phyloP scores from a whole-genome alignment of 1,140 invertebrate genomes.

The Augochlora pura region DNA sequence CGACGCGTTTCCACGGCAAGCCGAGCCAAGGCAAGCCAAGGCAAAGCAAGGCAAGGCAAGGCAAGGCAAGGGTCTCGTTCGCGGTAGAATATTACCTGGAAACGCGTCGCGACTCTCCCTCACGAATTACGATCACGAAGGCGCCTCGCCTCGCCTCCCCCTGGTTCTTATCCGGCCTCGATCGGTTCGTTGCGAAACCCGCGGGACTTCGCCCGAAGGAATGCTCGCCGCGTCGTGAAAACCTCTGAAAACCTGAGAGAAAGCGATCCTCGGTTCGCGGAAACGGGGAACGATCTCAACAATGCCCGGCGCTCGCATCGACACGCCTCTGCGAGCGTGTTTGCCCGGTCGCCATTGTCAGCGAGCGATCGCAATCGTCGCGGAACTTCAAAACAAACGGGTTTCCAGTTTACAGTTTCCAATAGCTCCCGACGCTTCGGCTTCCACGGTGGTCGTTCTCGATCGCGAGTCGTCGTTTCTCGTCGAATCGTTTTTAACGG shows the following conservation, averaged over 20 bases:
- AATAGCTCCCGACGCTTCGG: no score
- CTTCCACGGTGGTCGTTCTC: no score
- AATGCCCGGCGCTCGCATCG: not conserved
- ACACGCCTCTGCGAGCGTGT: not conserved
- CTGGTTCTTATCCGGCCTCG: not conserved
- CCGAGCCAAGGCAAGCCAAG: no score
- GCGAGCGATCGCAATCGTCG: no score
- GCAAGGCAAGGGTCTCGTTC: conserved; percentile 68
- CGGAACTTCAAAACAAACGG: no score
- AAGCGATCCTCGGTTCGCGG: not conserved
- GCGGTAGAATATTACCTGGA: conserved; percentile 60
- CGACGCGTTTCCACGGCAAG: conserved; percentile 71
- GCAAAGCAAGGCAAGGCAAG: no score
- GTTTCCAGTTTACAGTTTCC: no score
- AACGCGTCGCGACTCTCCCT: conserved; percentile 63
- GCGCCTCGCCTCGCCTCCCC: not conserved
- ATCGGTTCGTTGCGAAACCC: not conserved
- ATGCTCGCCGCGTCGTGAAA: not conserved
- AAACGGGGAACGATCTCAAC: not conserved
- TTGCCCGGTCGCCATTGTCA: no score
- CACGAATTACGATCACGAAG: conserved; percentile 57
- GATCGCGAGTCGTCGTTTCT: no score
- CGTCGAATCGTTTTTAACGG: no score
- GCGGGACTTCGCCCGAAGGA: not conserved
- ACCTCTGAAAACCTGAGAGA: not conserved